A percentile compares a stretch with the other conserved stretches of the same genome.
Evolutionary conservation across 2,113 vertebrate species (phyloP).

Genomic region (Taxidea taxus): DNA sequence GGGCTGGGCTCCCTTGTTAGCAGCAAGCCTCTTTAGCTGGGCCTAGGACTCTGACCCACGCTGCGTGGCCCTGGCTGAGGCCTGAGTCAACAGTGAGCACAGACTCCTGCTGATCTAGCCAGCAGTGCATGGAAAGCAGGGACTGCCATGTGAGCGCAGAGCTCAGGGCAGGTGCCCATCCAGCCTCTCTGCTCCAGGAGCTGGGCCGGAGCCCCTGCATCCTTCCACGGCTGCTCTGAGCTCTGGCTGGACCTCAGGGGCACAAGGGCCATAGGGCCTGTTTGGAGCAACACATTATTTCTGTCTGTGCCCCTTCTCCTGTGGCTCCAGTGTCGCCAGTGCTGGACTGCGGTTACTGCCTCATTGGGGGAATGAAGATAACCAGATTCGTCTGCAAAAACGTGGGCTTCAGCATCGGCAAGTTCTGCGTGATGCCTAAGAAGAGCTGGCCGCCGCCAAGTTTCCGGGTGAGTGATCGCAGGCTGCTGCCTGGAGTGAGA

Average conservation of each 20-base stretch:
- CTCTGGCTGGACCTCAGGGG: neutral
- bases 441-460: conserved; percentile 85
- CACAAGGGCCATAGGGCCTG: no score
- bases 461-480: conserved; percentile 83
- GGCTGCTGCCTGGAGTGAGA: neutral
- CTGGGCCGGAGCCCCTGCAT: neutral
- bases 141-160: accelerated
- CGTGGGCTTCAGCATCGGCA: conserved; percentile 86
- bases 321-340: conserved; percentile 85
- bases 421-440: conserved; percentile 90
- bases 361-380: conserved; percentile 89
- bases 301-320: neutral
- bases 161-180: accelerated
- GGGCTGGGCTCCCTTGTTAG: neutral
- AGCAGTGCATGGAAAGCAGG: no score
- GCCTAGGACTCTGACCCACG: neutral
- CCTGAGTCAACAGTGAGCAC: neutral
- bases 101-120: neutral
- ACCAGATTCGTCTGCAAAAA: conserved; percentile 87
- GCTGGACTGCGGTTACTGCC: conserved; percentile 92
- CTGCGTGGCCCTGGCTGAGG: neutral
- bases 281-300: neutral
- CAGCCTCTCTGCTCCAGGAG: accelerated
- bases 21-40: neutral
- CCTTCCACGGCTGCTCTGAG: neutral